Conservation (phyloP, 2,797 vertebrate genomes). For the Tokudaia muenninki region DNA sequence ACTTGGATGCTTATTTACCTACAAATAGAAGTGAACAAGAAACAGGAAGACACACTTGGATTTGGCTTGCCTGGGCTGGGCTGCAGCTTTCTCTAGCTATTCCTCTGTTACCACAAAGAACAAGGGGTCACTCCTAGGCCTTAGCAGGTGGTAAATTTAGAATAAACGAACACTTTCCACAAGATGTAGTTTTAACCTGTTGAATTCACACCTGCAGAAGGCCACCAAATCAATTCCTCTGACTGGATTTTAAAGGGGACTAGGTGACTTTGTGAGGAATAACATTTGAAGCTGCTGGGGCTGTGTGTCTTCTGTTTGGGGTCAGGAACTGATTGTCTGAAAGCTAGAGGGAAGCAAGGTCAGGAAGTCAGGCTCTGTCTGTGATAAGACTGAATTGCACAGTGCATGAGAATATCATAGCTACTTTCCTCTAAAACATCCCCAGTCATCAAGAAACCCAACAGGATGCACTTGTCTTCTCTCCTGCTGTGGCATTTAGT, state of each 20-base stretch:
- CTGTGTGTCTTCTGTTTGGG: neutral
- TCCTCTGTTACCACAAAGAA: neutral
- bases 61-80: conserved; percentile 56
- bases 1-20: conserved; percentile 85
- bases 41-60: neutral
- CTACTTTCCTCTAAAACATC: neutral
- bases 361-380: conserved; percentile 38
- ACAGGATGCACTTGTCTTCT: neutral
- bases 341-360: conserved; percentile 27
- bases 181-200: conserved; percentile 61
- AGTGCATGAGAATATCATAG: neutral
- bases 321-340: conserved; percentile 52
- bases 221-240: neutral
- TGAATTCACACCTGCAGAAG: conserved; percentile 67
- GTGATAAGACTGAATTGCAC: conserved; percentile 20
- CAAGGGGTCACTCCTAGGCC: neutral
- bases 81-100: neutral
- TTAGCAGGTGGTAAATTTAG: conserved; percentile 71
- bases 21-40: conserved; percentile 82
- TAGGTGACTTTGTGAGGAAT: conserved; percentile 57
- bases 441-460: conserved; percentile 22
- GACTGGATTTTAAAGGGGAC: conserved; percentile 55
- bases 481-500: neutral
- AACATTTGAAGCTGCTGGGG: conserved; percentile 25
- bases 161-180: conserved; percentile 69